phyloP scores from a whole-genome alignment of 2,888 invertebrate genomes.

The Metallyticus violacea region DNA sequence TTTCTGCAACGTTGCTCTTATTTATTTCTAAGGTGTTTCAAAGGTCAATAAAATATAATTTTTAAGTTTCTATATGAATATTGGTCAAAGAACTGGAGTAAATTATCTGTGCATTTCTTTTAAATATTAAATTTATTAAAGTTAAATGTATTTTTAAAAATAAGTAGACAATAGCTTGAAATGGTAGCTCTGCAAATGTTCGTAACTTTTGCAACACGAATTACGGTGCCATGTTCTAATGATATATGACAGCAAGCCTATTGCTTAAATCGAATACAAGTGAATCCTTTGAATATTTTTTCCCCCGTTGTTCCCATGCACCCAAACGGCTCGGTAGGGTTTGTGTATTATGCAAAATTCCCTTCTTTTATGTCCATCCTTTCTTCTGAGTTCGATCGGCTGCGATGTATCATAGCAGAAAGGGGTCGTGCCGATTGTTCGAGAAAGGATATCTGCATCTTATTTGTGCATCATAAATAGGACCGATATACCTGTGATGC shows the following conservation, averaged over 20 bases:
- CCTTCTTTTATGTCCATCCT: background rate
- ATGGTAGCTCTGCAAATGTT: too few relatives aligned
- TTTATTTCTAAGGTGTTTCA: too few relatives aligned
- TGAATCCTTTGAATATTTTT: background rate
- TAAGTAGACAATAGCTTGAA: too few relatives aligned
- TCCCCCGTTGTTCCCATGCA: background rate
- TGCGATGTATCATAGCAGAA: conserved; percentile 4
- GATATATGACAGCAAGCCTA: background rate
- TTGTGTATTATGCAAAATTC: background rate
- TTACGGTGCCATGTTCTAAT: background rate
- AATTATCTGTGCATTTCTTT: too few relatives aligned
- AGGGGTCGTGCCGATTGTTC: conserved; percentile 7
- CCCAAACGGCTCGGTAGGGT: background rate
- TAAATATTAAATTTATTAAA: too few relatives aligned
- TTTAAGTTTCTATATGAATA: too few relatives aligned
- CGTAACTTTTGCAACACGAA: too few relatives aligned
- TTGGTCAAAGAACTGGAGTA: too few relatives aligned
- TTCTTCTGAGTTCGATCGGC: background rate
- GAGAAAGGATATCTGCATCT: conserved; percentile 11
- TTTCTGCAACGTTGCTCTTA: too few relatives aligned
- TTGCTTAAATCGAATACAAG: background rate
- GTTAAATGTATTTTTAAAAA: too few relatives aligned
- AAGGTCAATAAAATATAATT: too few relatives aligned
- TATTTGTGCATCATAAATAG: conserved; percentile 18
- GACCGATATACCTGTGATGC: background rate